phyloP scores from a whole-genome alignment of 2,797 vertebrate species.

The Okamejei kenojei region DNA sequence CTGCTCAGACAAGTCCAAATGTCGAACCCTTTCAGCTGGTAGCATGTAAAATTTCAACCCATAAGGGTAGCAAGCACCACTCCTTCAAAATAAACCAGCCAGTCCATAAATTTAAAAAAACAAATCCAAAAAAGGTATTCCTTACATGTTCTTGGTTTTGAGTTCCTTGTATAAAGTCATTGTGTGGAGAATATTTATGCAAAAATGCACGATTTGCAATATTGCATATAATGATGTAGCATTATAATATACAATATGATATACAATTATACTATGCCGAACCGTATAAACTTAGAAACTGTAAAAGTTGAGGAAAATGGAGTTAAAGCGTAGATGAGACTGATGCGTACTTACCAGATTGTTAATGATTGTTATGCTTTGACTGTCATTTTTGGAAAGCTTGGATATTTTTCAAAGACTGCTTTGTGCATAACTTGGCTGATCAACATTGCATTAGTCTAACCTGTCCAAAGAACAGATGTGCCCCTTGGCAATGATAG shows the following conservation, averaged over 20 bases:
- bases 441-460: neutral
- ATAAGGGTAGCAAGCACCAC: neutral
- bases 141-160: neutral
- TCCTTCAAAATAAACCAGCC: neutral
- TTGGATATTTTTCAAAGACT: neutral
- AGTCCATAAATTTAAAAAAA: neutral
- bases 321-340: neutral
- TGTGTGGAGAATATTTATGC: neutral
- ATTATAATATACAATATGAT: no score
- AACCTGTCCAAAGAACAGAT: slow-evolving; percentile 8
- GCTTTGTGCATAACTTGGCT: neutral
- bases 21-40: neutral
- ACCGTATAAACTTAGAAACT: neutral
- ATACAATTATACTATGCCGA: no score
- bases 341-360: neutral
- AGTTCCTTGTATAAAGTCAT: neutral
- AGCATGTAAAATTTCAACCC: neutral
- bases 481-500: neutral
- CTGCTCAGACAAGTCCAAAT: neutral
- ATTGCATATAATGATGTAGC: no score
- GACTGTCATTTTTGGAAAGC: neutral
- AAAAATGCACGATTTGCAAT: neutral
- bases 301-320: neutral
- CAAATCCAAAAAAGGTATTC: neutral
- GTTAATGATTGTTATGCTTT: neutral